A percentile compares a stretch with the other conserved stretches of the same genome.
phyloP scores from a whole-genome alignment of 2,797 vertebrate species.

The Somateria mollissima region DNA sequence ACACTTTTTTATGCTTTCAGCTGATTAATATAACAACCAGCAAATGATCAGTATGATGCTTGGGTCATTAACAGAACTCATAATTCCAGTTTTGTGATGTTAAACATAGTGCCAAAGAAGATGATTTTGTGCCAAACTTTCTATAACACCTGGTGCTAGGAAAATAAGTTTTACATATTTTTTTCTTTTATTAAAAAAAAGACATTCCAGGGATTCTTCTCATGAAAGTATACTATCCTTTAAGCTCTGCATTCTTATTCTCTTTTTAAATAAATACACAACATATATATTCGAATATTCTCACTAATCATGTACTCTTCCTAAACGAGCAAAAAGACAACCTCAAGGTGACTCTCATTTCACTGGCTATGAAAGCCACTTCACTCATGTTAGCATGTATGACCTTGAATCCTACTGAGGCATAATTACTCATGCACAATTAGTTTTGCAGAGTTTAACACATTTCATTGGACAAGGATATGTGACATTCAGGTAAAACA shows the following conservation, averaged over 20 bases:
- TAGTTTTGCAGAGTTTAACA: constrained; percentile 3
- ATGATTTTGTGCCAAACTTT: constrained; percentile 11
- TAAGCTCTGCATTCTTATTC: background rate
- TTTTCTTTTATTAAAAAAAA: background rate
- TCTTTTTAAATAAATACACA: background rate
- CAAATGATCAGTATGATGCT: background rate
- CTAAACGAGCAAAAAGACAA: background rate
- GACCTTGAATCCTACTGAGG: background rate
- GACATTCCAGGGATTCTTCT: background rate
- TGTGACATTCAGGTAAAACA: background rate
- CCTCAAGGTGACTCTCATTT: background rate
- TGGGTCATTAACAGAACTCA: background rate
- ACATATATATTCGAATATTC: background rate
- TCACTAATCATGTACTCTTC: background rate
- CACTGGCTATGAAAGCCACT: background rate
- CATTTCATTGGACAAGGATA: background rate
- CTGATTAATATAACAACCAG: constrained; percentile 17
- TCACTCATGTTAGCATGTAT: background rate
- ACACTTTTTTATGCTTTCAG: background rate
- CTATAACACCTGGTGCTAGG: background rate
- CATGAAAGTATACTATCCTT: background rate
- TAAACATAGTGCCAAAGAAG: background rate
- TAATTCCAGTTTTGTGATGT: background rate
- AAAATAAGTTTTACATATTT: constrained; percentile 3
- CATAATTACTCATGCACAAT: constrained; percentile 2